Conservation (phyloP, 2,113 vertebrate genomes). For the Seriola quinqueradiata region DNA sequence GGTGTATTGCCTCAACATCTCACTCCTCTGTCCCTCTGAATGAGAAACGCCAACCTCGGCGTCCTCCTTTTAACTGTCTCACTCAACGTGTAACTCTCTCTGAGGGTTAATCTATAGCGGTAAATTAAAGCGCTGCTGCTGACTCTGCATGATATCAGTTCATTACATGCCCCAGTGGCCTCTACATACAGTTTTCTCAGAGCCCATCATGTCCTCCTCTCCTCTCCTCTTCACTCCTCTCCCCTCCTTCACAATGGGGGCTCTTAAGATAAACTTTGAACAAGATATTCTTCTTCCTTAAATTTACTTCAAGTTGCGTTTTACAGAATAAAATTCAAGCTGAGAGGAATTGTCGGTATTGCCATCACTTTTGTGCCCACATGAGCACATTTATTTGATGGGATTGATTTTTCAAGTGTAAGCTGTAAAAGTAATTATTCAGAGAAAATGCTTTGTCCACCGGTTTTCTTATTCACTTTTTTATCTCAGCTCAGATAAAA, state of each 20-base stretch:
- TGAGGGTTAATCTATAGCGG: slow-evolving; percentile 54
- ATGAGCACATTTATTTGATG: not conserved
- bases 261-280: not conserved
- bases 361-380: not conserved
- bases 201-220: not conserved
- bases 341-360: not conserved
- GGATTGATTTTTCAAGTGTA: not conserved
- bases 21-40: not conserved
- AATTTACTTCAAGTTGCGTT: not conserved
- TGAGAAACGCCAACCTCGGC: slow-evolving; percentile 13
- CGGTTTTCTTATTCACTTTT: not conserved
- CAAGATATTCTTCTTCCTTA: not conserved
- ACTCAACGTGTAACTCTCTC: slow-evolving; percentile 27
- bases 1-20: not conserved
- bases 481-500: not conserved
- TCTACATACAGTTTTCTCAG: slow-evolving; percentile 34
- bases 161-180: slow-evolving; percentile 59
- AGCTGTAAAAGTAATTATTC: not conserved
- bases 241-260: not conserved
- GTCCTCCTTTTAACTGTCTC: not conserved
- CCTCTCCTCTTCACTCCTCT: not conserved
- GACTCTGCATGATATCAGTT: slow-evolving; percentile 66
- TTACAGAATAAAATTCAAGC: not conserved
- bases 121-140: slow-evolving; percentile 67
- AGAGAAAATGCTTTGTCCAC: not conserved